Evolutionary conservation across 2,113 vertebrate species (phyloP), one percentile per base, ranked within the genome.

Genomic region (Delphinapterus leucas): DNA sequence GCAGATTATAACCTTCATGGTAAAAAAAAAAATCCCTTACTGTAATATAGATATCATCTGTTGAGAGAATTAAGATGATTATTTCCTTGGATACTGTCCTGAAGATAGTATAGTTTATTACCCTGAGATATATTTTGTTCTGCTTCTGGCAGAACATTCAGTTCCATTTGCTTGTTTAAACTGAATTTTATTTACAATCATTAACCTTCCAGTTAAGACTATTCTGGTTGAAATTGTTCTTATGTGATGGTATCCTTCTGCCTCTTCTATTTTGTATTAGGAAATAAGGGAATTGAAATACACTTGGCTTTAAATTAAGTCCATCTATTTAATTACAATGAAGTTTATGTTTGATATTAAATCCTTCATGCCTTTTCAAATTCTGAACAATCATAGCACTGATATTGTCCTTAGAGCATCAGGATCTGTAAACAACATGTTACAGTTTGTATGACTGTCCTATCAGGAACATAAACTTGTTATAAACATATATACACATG

Each of bases 111-210:
- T 31, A 90, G 26, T 70, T 97, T 88, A 94, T 94, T 95, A 68
- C 44, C 65, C 47, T 70, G 63, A 93, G 25, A 95, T 96, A 68
- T 65, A 76, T 76, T 94, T 88, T 97, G 44, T 73, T 70, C 55
- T 83, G 47, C 1, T 90, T 93, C 61, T 95, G 93, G 81, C 67
- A 93, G 92, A 12, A 96, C 86, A 96, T 49, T 86, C 20, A 20
- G 91, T 96, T 96, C 68, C 26, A 82, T 47, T 91, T 70, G 47
- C 38, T 85, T 97, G 67, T 90, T 96, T 97, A 96, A 67, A 67
- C 44, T 81, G 17, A 88, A 73, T 81, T 85, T 85, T 88, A 95
- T 95, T 88, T 96, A 81, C 76, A 93, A 82, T 88, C 53, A 85
- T 87, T 93, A 91, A 83, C 31, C 1, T 58, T 92, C 38, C 25